Percentiles rank a stretch among this genome's conserved stretches.
phyloP scores from a whole-genome alignment of 2,888 invertebrate species.

The Troides helena region DNA sequence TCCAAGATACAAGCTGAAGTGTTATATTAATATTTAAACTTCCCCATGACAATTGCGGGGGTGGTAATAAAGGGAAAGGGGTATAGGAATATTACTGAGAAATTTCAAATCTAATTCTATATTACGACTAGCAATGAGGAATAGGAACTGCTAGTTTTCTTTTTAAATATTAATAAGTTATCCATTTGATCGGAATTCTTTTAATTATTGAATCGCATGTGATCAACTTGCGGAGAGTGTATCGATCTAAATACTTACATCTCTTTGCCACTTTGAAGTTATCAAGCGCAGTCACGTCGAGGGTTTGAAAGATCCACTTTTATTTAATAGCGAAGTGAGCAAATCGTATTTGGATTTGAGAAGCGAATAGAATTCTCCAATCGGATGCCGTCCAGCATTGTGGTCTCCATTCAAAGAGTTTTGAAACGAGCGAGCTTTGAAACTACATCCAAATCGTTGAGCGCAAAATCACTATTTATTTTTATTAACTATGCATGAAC shows the following conservation, averaged over 20 bases:
- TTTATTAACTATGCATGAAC: background rate
- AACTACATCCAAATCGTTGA: background rate
- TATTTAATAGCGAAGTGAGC: conserved; percentile 12
- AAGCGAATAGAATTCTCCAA: conserved; percentile 16
- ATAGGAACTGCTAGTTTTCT: too few relatives aligned
- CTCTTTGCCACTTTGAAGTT: conserved; percentile 12
- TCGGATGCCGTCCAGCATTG: background rate
- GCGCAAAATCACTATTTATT: background rate
- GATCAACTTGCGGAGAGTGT: background rate
- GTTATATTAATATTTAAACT: too few relatives aligned
- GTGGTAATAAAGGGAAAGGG: too few relatives aligned
- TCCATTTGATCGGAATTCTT: too few relatives aligned
- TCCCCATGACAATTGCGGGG: too few relatives aligned
- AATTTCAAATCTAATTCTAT: too few relatives aligned
- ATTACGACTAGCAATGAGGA: too few relatives aligned
- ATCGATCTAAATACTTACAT: background rate
- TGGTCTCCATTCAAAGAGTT: conserved; percentile 10
- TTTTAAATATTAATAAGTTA: too few relatives aligned
- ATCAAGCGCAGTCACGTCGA: background rate
- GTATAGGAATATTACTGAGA: too few relatives aligned
- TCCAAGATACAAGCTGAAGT: too few relatives aligned
- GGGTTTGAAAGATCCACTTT: conserved; percentile 11
- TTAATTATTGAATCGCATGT: too few relatives aligned
- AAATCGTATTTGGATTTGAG: conserved; percentile 25
- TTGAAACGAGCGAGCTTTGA: background rate